A percentile compares a stretch with the other conserved stretches of the same genome.
Evolutionary conservation across 2,888 invertebrate genomes (phyloP).

Genomic region (Exephanes ischioxanthus): DNA sequence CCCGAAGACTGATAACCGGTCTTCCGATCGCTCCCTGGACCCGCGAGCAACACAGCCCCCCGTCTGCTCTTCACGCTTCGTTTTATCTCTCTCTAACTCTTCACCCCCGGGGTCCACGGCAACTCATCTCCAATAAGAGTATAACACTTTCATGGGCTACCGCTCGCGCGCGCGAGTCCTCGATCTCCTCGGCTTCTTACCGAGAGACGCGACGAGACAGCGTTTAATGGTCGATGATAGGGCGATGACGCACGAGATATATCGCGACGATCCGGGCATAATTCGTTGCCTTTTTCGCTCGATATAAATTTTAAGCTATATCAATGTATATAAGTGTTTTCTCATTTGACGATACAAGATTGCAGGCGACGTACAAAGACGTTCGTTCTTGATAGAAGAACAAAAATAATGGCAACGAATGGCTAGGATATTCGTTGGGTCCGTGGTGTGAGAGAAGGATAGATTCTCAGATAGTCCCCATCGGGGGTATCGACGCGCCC

Average conservation of each 20-base stretch:
- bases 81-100: constrained; percentile 25
- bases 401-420: constrained; percentile 11
- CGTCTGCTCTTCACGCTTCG: constrained; percentile 38
- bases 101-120: constrained; percentile 32
- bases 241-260: constrained; percentile 63
- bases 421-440: constrained; percentile 13
- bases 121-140: constrained; percentile 61
- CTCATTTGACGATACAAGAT: background rate
- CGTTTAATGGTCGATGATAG: constrained; percentile 67
- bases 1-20: constrained; percentile 61
- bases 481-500: constrained; percentile 71
- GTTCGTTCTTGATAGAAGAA: constrained; percentile 17
- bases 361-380: background rate
- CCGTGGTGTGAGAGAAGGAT: constrained; percentile 47
- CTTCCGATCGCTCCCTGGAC: constrained; percentile 46
- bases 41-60: constrained; percentile 38
- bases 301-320: constrained; percentile 19
- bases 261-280: constrained; percentile 48
- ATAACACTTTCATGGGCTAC: constrained; percentile 62
- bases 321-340: background rate
- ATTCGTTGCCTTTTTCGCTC: constrained; percentile 40
- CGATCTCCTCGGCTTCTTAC: constrained; percentile 41
- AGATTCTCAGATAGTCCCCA: constrained; percentile 75
- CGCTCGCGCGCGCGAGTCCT: constrained; percentile 32
- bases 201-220: constrained; percentile 51